phyloP scores from a whole-genome alignment of 1,140 invertebrate genomes.

The Anadara kagoshimensis region DNA sequence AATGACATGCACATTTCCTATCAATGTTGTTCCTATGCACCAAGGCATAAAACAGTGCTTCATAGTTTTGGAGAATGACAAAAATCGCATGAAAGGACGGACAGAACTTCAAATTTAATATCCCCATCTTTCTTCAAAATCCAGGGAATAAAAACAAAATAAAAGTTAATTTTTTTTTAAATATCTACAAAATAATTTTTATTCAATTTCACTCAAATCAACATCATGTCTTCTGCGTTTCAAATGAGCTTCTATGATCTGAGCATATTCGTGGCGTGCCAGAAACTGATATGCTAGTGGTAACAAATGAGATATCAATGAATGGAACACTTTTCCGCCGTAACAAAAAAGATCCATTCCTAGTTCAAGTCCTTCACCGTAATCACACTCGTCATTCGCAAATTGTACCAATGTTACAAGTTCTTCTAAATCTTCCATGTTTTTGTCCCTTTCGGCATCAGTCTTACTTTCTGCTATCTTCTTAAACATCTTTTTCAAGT shows the following conservation, averaged over 20 bases:
- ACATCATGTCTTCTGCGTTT: constrained; percentile 74
- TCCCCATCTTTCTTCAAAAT: no score
- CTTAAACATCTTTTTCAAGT: constrained; percentile 83
- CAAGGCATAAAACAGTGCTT: no score
- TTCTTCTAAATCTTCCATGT: constrained; percentile 80
- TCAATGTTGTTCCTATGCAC: no score
- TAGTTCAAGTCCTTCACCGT: constrained; percentile 91
- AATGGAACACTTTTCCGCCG: constrained; percentile 77
- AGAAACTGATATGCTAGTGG: constrained; percentile 87
- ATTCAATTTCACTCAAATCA: constrained; percentile 56
- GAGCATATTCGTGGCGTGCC: constrained; percentile 81
- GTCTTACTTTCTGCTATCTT: constrained; percentile 79
- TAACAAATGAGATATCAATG: constrained; percentile 80
- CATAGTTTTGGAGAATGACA: no score
- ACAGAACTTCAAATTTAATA: no score
- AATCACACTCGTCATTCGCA: constrained; percentile 95
- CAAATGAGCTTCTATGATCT: constrained; percentile 83
- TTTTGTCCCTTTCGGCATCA: constrained; percentile 78
- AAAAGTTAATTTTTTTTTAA: no score
- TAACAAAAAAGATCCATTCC: constrained; percentile 89
- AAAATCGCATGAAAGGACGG: no score
- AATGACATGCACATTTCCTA: no score
- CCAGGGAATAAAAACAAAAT: no score
- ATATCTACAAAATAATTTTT: background rate
- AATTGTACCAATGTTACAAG: constrained; percentile 80